These are phyloP conservation scores for Belgica antarctica DNA, from an alignment of 2,888 invertebrate genomes.

Conservation along the genomic window DNA sequence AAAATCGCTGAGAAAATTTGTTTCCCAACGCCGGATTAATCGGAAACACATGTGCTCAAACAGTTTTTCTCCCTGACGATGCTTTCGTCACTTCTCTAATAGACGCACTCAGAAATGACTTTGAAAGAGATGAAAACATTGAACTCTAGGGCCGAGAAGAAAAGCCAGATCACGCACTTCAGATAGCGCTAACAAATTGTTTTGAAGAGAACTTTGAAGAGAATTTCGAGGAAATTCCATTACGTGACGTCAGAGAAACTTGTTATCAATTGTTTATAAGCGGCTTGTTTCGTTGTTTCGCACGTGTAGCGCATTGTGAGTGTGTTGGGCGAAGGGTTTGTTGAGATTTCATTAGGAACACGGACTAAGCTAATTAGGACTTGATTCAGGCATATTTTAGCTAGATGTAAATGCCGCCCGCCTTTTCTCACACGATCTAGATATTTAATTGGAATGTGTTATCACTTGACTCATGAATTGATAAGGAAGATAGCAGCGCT, in stretches of 20 bases:
- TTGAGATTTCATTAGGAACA: no score
- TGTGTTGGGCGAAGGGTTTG: no score
- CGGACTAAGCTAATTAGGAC: no score
- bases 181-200: not conserved
- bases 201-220: not conserved
- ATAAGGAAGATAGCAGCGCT: not conserved
- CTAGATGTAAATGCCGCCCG: no score
- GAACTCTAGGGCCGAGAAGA: not conserved
- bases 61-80: not conserved
- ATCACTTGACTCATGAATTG: not conserved
- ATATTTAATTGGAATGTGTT: no score
- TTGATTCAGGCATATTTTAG: no score
- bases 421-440: no score
- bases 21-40: not conserved
- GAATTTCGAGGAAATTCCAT: not conserved
- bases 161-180: not conserved
- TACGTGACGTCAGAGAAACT: no score
- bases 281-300: no score
- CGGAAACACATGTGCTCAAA: constrained; percentile 7
- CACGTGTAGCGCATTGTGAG: no score
- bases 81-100: constrained; percentile 25
- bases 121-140: not conserved
- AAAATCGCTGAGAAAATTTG: constrained; percentile 7
- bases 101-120: not conserved
- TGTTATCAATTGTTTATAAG: no score